phyloP scores from a whole-genome alignment of 2,888 invertebrate species.

The Lomographa bimaculata region DNA sequence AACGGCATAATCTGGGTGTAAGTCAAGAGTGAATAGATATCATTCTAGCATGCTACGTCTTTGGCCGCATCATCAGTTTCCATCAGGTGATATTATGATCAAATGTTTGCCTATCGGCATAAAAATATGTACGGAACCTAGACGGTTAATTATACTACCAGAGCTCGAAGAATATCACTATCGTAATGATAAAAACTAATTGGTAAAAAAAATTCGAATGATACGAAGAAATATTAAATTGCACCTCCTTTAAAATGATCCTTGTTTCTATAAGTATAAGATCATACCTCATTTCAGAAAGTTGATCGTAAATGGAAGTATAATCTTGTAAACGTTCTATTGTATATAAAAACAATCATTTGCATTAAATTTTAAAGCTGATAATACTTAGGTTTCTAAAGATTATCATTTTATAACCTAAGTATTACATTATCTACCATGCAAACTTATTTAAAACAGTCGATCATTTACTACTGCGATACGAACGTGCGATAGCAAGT shows the following conservation, averaged over 20 bases:
- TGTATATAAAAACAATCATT: constrained; percentile 14
- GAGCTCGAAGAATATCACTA: no score
- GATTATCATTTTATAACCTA: constrained; percentile 16
- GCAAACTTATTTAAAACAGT: constrained; percentile 19
- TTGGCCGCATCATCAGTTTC: no score
- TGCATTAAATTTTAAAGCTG: constrained; percentile 10
- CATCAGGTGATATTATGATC: no score
- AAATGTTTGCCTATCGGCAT: no score
- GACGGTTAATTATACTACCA: no score
- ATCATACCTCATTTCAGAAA: no score
- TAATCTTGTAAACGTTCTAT: no score
- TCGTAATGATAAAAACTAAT: constrained; percentile 12
- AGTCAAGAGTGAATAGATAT: no score
- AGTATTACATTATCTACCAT: constrained; percentile 6
- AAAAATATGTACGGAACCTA: no score
- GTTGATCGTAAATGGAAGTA: no score
- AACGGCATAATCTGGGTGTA: no score
- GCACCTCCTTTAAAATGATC: constrained; percentile 16
- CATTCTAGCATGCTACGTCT: no score
- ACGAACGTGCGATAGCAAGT: constrained; percentile 20
- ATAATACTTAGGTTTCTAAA: constrained; percentile 19
- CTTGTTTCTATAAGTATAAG: constrained; percentile 20
- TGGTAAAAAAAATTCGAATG: constrained; percentile 7
- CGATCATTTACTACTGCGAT: constrained; percentile 11
- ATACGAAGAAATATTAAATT: background rate